Base-by-base conservation (phyloP, 2,797 vertebrate species). In the Gymnopithys bicolor region DNA sequence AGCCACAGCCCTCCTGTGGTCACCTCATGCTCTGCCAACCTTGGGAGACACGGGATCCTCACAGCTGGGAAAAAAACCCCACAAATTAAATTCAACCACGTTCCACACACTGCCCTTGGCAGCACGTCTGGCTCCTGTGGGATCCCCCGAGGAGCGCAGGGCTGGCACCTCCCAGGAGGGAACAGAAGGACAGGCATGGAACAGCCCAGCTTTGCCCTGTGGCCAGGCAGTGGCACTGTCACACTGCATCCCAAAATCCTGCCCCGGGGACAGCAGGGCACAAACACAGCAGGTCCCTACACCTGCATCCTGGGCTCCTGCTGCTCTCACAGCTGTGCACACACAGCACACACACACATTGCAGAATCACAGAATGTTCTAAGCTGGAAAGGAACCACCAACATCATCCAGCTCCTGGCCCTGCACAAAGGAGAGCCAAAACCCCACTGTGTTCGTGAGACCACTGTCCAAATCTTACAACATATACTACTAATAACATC, bases 401-500 rank as follows among this genome's bases (percentile, higher is more conserved):
- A 53, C 32, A 49, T 21, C 23, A 64, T 19, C 35, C 24, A 70
- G 0, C 13, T 63, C 37, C 28, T 25, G 4, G 7, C 28, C 7
- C 17, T 28, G 0, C 11, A 30, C 11, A 33, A n/a, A 21, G 11
- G 51, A 39, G 13, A 21, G 10, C 19, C 10, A 33, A 19, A 77
- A 52, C 11, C 28, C 24, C 32, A 9, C 6, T 7, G 10, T 2
- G 3, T 5, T 4, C 10, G 28, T 64, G 18, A 63, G 11, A 28
- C 21, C 1, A 2, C 7, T 46, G 1, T 5, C 28, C 8, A 45
- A 51, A 22, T 19, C 11, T 8, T 70, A 16, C 7, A 25, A 3
- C 11, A 8, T 9, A 6, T 1, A 11, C 1, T 3, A 1, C 4
- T 9, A 9, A 0, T 3, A 15, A 7, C 2, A 39, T 0, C 25